phyloP scores from a whole-genome alignment of 2,797 vertebrate species.

The Sebastes cheni region DNA sequence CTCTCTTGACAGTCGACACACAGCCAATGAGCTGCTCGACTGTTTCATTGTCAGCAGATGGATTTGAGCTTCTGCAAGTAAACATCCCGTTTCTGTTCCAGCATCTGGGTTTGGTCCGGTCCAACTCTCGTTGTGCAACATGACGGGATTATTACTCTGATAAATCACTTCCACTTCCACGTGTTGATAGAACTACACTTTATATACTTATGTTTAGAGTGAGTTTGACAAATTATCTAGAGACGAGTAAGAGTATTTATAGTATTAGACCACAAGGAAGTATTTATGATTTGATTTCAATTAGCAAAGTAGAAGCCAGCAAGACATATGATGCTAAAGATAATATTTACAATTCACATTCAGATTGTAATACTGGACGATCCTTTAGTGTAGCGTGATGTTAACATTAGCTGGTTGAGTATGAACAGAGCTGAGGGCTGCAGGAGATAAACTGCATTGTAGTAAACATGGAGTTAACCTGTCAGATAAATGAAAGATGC shows the following conservation, averaged over 20 bases:
- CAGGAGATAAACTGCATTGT: neutral
- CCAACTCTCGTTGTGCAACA: neutral
- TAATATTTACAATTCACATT: constrained; percentile 34
- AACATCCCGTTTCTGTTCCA: constrained; percentile 11
- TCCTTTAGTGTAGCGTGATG: neutral
- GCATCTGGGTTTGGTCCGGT: constrained; percentile 4
- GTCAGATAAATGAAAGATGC: neutral
- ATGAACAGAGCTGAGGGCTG: neutral
- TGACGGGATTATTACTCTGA: neutral
- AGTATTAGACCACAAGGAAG: neutral
- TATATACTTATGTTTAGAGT: constrained; percentile 17
- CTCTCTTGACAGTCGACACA: neutral
- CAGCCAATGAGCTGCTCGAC: neutral
- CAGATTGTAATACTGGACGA: neutral
- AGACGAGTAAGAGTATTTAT: neutral
- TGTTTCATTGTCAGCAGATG: neutral
- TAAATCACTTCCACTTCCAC: constrained; percentile 4
- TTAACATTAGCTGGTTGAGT: neutral
- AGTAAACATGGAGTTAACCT: neutral
- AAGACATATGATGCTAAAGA: neutral
- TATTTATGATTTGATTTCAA: constrained; percentile 4
- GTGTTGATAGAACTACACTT: constrained; percentile 4
- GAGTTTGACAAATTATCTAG: neutral
- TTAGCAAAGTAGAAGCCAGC: neutral
- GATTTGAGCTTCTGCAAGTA: neutral